These are phyloP conservation scores for Carcinoscorpius rotundicauda DNA, from an alignment of 1,140 invertebrate genomes.

Conservation along the genomic window DNA sequence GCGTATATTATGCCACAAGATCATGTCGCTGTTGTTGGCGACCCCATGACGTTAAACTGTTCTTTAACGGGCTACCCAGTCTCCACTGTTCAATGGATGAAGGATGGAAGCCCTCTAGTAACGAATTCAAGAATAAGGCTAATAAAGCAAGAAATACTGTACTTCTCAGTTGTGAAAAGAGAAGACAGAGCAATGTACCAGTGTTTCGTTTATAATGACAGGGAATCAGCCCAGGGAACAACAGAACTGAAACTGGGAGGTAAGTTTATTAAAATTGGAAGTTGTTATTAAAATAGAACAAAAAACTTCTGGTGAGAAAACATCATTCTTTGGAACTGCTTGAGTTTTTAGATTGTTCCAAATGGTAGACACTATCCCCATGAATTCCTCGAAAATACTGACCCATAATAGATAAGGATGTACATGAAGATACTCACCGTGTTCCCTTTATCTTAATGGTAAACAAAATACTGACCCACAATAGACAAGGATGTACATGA, in stretches of 20 bases:
- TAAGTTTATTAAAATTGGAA: constrained; percentile 20
- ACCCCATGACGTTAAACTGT: constrained; percentile 37
- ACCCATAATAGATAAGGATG: neutral
- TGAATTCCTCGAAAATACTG: neutral
- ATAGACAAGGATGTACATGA: neutral
- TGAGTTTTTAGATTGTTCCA: too few species aligned
- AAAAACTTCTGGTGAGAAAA: neutral
- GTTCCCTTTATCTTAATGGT: neutral
- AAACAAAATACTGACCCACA: neutral
- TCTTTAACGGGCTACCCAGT: constrained; percentile 33
- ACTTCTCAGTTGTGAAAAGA: constrained; percentile 58
- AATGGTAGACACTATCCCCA: neutral
- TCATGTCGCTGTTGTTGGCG: constrained; percentile 34
- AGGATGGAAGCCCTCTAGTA: constrained; percentile 20
- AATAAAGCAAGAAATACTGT: constrained; percentile 23
- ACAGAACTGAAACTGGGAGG: constrained; percentile 35
- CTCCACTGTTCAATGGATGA: constrained; percentile 19
- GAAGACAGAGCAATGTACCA: constrained; percentile 97
- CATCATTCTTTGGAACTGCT: too few species aligned
- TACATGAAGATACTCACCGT: neutral
- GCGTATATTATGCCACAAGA: constrained; percentile 32
- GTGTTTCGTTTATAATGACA: constrained; percentile 85
- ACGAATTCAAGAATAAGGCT: constrained; percentile 7
- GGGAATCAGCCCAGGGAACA: constrained; percentile 52
- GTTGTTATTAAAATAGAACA: constrained; percentile 1